Base-by-base conservation (phyloP, 2,113 vertebrate genomes). In the Hiodon alosoides region DNA sequence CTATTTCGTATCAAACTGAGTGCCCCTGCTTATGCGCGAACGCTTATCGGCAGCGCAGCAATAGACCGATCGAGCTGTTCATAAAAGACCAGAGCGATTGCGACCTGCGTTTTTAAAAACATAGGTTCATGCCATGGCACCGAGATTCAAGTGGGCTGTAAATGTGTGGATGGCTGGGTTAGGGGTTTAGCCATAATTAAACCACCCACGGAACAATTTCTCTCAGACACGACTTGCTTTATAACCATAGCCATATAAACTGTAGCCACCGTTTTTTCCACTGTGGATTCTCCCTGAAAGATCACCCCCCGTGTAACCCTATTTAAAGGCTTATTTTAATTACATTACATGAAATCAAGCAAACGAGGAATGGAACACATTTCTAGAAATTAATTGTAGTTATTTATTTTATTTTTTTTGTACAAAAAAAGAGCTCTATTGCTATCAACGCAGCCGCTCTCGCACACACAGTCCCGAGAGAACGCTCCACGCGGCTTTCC, bases 61-160 rank as follows among this genome's bases (percentile, higher is more conserved):
- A 92, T 89, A 91, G 83, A 90, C 86, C 83, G 87, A 93, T 92
- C 89, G 91, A 90, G 87, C 89, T 85, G 75, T 80, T 86, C 64
- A 7, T 59, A 13, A 11, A 68, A 51, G 54, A 58, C 54, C 58
- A 75, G 65, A 46, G 50, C 64, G 50, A 91, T 89, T 91, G 91
- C 89, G 86, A 88, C 89, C 91, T 87, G 87, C 86, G 90, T 90
- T 90, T 93, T 90, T 90, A 87, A 31, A 31, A 90, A 51, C 52
- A 72, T 68, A 9, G 17, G 73, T 69, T 87, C 87, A 87, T 81
- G 82, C 85, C 88, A 92, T 91, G 89, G 90, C 90, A 89, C 89
- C 88, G 89, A 91, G 87, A 89, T 90, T 91, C 86, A 91, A 87
- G 86, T 89, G 90, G 89, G 89, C 88, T 89, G 93, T 93, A 93